Base-by-base conservation (phyloP, 2,888 invertebrate genomes). In the Melikaiella ostensackeni region DNA sequence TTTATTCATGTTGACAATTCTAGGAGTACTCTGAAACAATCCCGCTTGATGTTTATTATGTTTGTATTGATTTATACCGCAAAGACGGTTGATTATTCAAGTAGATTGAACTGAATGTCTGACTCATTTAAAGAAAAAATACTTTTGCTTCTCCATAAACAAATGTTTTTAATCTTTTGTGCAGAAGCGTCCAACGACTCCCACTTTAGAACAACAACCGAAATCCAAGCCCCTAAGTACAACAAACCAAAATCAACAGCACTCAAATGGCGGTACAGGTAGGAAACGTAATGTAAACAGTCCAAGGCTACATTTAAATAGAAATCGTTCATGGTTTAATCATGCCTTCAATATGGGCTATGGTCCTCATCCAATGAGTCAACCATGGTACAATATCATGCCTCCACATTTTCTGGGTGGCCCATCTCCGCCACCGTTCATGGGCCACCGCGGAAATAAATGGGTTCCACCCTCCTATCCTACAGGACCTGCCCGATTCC, bases 261-360 rank as follows among this genome's bases (percentile, higher is more conserved):
- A 78, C 24, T 76, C 76, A 35, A 81, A 66, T 55, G 81, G 76
- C 55, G 75, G 85, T 82, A 84, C 86, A 83, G 86, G 87, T 84
- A 89, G 87, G 84, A 89, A 87, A 84, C 90, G 90, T 70, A 89
- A 89, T 82, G 84, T 88, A 84, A 89, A 90, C 79, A 90, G 90
- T 81, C 90, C 90, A 33, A 84, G 90, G 74, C 82, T 88, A 24
- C 89, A 90, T 78, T 74, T 85, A 30, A 89, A 88, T 79, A 85
- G 90, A 84, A 89, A 89, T 86, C 90, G 90, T 81, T 88, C 89
- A 42, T 90, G 90, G 90, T 89, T 90, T 78, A 88, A 89, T 79
- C 89, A 89, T 80, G 88, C 89, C 75, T 88, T 89, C 79, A 86
- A 81, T 80, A 89, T 90, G 90, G 89, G 89, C 76, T 90, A 89